Evolutionary conservation across 2,888 invertebrate genomes (phyloP), one percentile per base, ranked within the genome.

Genomic region (Kryphioiulus occultus): DNA sequence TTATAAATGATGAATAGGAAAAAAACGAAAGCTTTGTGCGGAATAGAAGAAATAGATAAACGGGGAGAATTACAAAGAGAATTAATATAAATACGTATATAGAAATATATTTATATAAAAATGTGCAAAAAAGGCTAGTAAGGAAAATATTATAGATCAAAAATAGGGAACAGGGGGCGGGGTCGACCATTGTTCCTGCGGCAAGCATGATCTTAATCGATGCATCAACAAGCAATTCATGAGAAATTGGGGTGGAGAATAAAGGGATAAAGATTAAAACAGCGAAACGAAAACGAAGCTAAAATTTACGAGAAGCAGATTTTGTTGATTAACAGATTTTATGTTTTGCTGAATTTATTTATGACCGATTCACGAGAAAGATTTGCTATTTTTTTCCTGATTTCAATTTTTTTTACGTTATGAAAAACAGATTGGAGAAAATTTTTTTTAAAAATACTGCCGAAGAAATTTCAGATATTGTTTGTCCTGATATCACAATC

Each of bases 141-240:
- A 88, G 89, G 86, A 89, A 88, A 89, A 85, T 89, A 88, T 89
- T 88, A 90, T 35, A 90, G 88, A 90, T 88, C 35, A 87, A 78
- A 89, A 89, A 90, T 90, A 89, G 90, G 89, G 88, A 88, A 89
- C 87, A 89, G 88, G 89, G 88, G 88, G 89, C 89, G 90, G 89
- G 89, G 90, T 89, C 89, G 90, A 89, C 35, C 35, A 35, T 35
- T 4, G 35, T 35, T 35, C 2, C 7, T 35, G 2, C 35, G 35
- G 39, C 39, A 85, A 10, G 39, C 39, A 85, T n/a, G 42, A 85
- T n/a, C n/a, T 7, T 42, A 44, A 39, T 85, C 42, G 85, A 85
- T 85, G 86, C 44, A 32, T 86, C 19, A 35, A 78, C 53, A 86
- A 68, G 68, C 32, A 32, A 47, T 86, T 39, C 32, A 32, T 47